Evolutionary conservation across 2,797 vertebrate species (phyloP), one percentile per base, ranked within the genome.

Genomic region (Coendou prehensilis): DNA sequence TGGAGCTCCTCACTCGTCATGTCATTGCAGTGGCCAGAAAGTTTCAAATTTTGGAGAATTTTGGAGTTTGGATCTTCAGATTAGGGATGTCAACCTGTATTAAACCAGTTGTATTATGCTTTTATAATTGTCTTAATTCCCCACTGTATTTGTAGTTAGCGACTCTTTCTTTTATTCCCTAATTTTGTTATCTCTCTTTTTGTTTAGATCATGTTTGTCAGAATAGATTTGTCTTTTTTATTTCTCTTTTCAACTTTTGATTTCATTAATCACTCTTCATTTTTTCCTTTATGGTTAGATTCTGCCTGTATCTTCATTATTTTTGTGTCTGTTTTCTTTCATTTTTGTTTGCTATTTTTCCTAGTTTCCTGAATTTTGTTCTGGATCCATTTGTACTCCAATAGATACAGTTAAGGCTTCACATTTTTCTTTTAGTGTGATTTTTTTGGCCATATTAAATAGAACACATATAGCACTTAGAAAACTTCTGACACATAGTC

Each of bases 301-400:
- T 81, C 6, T 93, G 47, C n/a, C n/a, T 84, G 83, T 69, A 79
- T 56, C 22, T 47, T 47, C n/a, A 37, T 78, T 45, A 69, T 59
- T 6, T 84, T 54, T 26, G 4, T 79, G 8, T 41, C 22, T n/a
- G 17, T 59, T 33, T 88, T 33, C 52, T n/a, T 87, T 79, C 18
- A 5, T 57, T 91, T 90, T 87, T 90, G 18, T 75, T 80, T 59
- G 11, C n/a, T 71, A 23, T 56, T 81, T 75, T 81, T 57, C 85
- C 52, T 52, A 57, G 37, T 86, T 90, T 59, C 57, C 87, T 82
- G 28, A 87, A 52, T 82, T 96, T 96, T 59, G 18, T 82, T 33
- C 28, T 87, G 41, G 33, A 91, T 82, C 80, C 45, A 33, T 67
- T 86, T 81, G n/a, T 80, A 63, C 80, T 91, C 57, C 6, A 30